Base-by-base conservation (phyloP, 2,888 invertebrate genomes). In the Scrobipalpa atriplicella region DNA sequence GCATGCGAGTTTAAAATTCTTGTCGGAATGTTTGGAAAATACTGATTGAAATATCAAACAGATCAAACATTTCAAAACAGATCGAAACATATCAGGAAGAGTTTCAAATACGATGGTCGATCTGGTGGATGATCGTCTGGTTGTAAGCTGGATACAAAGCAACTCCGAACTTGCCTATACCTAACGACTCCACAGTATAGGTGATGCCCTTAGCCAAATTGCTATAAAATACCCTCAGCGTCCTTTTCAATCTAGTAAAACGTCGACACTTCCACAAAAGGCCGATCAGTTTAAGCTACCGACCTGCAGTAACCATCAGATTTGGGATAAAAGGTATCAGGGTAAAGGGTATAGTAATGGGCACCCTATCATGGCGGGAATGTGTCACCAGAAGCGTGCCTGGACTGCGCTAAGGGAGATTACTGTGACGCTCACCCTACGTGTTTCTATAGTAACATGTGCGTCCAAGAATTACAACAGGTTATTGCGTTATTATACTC, bases 351-450 rank as follows among this genome's bases (percentile, higher is more conserved):
- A 66, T 54, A 18, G 21, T 66, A 64, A 67, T 68, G 68, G 69
- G 67, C 68, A 66, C 68, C 64, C 18, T 64, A 60, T 67, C 65
- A 66, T 73, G 72, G 72, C 71, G 71, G 68, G 73, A 86, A 83
- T 83, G 82, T 83, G 81, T 80, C 81, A 84, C 85, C 82, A 84
- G 79, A 72, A 76, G 82, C 88, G 88, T 86, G 86, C 78, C 73
- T 72, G 69, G 81, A 77, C 77, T 82, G 69, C 70, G 73, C 76
- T 71, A 70, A 71, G 73, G 74, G 79, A 79, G 86, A 89, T 63
- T 63, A 61, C 10, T 9, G 21, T 10, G 19, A 18, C 13, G 61
- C 19, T 36, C 19, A 63, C 63, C 63, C 52, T 63, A 58, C 38
- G 29, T 16, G 82, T 58, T 38, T n/a, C 58, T 58, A 58, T 38